These are phyloP conservation scores for Clarias fuscus DNA, from an alignment of 2,797 vertebrate species.

Conservation along the genomic window DNA sequence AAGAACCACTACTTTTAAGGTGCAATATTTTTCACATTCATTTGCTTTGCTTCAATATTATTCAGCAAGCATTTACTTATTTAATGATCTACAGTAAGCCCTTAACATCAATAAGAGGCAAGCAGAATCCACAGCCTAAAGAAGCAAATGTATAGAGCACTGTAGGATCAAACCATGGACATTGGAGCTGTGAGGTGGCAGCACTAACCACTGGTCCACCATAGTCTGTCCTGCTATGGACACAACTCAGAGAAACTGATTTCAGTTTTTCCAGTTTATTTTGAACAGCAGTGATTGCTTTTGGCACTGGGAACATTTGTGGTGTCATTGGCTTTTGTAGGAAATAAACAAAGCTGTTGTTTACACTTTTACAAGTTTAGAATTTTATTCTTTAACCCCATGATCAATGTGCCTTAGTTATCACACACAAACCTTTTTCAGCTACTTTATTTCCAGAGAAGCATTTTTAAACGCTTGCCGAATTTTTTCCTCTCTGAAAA, in stretches of 20 bases:
- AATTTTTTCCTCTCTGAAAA: slow-evolving; percentile 29
- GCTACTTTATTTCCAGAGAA: slow-evolving; percentile 26
- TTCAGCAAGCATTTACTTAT: not conserved
- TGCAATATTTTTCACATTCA: not conserved
- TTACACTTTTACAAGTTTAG: not conserved
- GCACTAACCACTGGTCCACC: not conserved
- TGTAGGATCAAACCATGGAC: not conserved
- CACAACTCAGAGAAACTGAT: not conserved
- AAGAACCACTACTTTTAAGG: not conserved
- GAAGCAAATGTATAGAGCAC: not conserved
- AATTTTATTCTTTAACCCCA: slow-evolving; percentile 8
- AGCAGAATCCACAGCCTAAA: not conserved
- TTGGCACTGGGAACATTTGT: slow-evolving; percentile 3
- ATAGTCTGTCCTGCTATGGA: not conserved
- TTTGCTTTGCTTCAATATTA: not conserved
- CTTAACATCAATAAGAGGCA: not conserved
- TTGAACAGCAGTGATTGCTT: not conserved
- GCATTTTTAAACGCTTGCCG: slow-evolving; percentile 29
- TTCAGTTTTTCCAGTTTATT: not conserved
- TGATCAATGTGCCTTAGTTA: slow-evolving; percentile 1
- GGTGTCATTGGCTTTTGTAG: slow-evolving; percentile 28
- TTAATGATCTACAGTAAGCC: not conserved
- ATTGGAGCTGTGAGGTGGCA: not conserved
- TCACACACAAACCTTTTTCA: slow-evolving; percentile 10
- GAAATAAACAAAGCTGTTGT: slow-evolving; percentile 27